These are phyloP conservation scores for Gallinago undulata DNA, from an alignment of 2,113 vertebrate genomes.

Conservation along the genomic window DNA sequence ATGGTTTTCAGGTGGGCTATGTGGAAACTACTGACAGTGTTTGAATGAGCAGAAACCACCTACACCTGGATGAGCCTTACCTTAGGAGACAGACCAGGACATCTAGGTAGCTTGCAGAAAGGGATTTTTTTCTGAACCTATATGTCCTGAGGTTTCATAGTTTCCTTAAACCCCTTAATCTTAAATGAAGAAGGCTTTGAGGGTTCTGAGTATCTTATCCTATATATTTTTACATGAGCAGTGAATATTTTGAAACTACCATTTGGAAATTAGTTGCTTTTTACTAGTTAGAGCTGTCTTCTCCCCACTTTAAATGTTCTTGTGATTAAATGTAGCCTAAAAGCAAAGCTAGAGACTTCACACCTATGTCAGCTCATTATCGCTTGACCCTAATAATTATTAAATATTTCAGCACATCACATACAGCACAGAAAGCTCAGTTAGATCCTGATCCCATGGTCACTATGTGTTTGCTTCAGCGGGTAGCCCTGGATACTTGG, in stretches of 20 bases:
- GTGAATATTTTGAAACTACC: neutral
- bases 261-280: neutral
- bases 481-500: neutral
- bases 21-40: fast-evolving
- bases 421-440: neutral
- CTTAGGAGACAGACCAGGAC: neutral
- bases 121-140: neutral
- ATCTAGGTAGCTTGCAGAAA: neutral
- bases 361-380: neutral
- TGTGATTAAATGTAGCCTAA: neutral
- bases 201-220: neutral
- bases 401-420: neutral
- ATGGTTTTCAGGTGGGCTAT: neutral
- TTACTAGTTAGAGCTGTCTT: neutral
- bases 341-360: neutral
- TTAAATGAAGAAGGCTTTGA: neutral
- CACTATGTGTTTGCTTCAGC: neutral
- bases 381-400: neutral
- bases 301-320: neutral
- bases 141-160: neutral
- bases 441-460: neutral
- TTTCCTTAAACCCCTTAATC: neutral
- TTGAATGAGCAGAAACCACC: neutral
- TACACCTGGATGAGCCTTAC: neutral
- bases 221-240: fast-evolving